Evolutionary conservation across 1,140 invertebrate species (phyloP), one percentile per base, ranked within the genome.

Genomic region (Hesperophylax magnus): DNA sequence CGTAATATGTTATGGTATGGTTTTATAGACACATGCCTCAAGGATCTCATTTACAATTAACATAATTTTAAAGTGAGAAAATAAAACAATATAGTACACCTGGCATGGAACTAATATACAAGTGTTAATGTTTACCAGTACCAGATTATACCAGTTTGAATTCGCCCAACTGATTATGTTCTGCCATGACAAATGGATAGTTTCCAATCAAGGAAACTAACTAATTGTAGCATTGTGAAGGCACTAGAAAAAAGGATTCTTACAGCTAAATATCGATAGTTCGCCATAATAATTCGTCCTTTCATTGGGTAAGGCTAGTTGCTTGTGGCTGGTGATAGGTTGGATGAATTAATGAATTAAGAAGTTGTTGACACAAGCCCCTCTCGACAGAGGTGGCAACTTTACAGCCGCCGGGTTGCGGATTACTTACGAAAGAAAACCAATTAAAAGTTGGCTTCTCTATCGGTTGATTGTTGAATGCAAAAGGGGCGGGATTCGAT

Each of bases 371-470:
- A 72, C 69, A 72, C 52, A 56, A 27, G 18, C 58, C 34, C 31
- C 54, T 60, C 31, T 22, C 74, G 18, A 18, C 54, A 18, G 27
- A 65, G 58, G 75, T 76, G 74, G 74, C 58, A 61, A 76, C 27
- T 63, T 76, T 76, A 76, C 74, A 39, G 15, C 54, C 74, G 6
- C 54, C 54, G 20, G 34, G 54, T 20, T 17, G 52, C 14, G 58
- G 75, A 39, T 60, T 39, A 53, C 31, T 76, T 77, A 52, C 60
- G 61, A 24, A 77, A 65, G 75, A 65, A 77, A 77, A 65, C 58
- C 75, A 77, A 77, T 77, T 77, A 63, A 77, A 77, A 65, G 24
- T 77, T 77, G 74, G 74, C 54, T 76, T 72, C 69, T 54, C 67
- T 27, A 72, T 53, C 69, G 69, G 22, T 22, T 72, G 47, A 72